phyloP scores from a whole-genome alignment of 2,888 invertebrate genomes.

The Volucella inanis region DNA sequence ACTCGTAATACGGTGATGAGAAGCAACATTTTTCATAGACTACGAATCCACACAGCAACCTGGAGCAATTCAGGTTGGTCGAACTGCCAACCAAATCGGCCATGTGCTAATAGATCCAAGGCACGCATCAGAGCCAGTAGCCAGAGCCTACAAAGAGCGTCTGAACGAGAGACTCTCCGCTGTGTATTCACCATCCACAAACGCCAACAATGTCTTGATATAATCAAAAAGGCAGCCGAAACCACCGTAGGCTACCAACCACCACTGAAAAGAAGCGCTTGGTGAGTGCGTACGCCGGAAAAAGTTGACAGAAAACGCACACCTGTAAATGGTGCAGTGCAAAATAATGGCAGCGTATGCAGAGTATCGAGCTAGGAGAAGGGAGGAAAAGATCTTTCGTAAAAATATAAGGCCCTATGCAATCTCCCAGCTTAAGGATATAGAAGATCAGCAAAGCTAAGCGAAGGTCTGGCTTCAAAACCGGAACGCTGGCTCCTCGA shows the following conservation, averaged over 20 bases:
- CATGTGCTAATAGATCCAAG: not conserved
- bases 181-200: not conserved
- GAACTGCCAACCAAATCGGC: not conserved
- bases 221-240: not conserved
- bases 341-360: not conserved
- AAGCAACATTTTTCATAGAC: too few relatives aligned
- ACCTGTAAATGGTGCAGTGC: not conserved
- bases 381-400: not conserved
- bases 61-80: too few relatives aligned
- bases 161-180: not conserved
- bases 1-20: too few relatives aligned
- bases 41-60: too few relatives aligned
- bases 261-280: too few relatives aligned
- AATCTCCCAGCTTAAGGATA: too few relatives aligned
- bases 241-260: too few relatives aligned
- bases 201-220: not conserved
- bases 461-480: too few relatives aligned
- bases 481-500: too few relatives aligned
- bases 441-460: too few relatives aligned
- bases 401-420: not conserved
- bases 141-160: not conserved
- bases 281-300: not conserved
- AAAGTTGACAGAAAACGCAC: not conserved
- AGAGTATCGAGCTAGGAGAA: slow-evolving; percentile 9
- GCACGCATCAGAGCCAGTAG: not conserved